Conservation (phyloP, 1,140 invertebrate genomes). For the Alviniconcha marisindica region DNA sequence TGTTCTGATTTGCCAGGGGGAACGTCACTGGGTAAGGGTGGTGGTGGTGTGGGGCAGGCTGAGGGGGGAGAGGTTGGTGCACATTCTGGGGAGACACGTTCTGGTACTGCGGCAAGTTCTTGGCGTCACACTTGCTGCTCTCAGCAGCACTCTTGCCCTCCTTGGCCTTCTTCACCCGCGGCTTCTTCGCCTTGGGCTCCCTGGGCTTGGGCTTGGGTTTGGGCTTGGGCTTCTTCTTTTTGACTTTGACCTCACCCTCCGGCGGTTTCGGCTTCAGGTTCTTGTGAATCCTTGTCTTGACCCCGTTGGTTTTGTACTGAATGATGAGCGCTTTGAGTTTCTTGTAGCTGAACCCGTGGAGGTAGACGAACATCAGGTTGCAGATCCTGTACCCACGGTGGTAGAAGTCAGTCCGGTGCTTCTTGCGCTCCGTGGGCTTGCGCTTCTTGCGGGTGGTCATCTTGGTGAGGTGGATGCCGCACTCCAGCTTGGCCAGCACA, state of each 20-base stretch:
- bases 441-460: constrained; percentile 31
- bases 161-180: not conserved
- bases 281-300: constrained; percentile 30
- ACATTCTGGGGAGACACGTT: not conserved
- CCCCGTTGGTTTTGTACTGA: constrained; percentile 30
- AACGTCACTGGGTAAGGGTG: not conserved
- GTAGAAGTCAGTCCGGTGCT: constrained; percentile 31
- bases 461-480: constrained; percentile 19
- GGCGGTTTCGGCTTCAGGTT: constrained; percentile 26
- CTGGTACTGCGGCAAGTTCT: not conserved
- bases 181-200: not conserved
- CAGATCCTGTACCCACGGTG: constrained; percentile 19
- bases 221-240: constrained; percentile 13
- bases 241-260: not conserved
- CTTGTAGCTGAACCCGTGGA: constrained; percentile 27
- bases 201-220: constrained; percentile 24
- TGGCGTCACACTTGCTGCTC: not conserved
- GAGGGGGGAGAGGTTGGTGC: not conserved
- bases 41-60: not conserved
- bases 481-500: constrained; percentile 28
- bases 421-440: constrained; percentile 19
- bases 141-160: not conserved
- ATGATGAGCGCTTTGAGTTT: constrained; percentile 21
- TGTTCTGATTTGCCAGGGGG: constrained; percentile 3
- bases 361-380: constrained; percentile 24